These are phyloP conservation scores for Arion vulgaris DNA, from an alignment of 1,140 invertebrate species.

Conservation along the genomic window DNA sequence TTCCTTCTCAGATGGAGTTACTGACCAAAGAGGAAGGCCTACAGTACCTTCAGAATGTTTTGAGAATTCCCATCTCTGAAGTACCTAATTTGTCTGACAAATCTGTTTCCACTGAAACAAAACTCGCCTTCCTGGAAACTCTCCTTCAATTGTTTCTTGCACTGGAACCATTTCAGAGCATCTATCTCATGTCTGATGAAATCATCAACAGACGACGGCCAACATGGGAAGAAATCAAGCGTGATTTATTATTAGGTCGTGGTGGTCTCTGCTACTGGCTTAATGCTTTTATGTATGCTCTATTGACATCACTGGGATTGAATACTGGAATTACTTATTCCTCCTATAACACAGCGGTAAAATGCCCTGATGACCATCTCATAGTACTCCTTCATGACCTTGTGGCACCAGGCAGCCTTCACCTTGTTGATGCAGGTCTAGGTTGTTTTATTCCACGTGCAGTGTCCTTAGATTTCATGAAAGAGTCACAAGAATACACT, in stretches of 20 bases:
- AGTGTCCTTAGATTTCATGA: background rate
- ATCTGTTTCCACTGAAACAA: background rate
- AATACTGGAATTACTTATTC: background rate
- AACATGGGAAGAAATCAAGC: background rate
- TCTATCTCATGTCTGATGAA: slow-evolving; percentile 2
- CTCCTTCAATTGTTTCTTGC: background rate
- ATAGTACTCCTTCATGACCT: background rate
- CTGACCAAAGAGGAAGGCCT: too few species aligned
- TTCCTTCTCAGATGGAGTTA: too few species aligned
- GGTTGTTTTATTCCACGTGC: background rate
- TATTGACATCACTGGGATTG: background rate
- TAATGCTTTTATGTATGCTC: slow-evolving; percentile 4
- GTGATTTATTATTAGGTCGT: background rate
- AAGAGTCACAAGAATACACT: background rate
- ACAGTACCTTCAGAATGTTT: background rate
- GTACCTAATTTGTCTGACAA: too few species aligned
- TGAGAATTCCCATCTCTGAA: background rate
- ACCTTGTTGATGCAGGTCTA: background rate
- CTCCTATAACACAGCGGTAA: background rate
- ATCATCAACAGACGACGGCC: background rate
- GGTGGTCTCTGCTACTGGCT: background rate
- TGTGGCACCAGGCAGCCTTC: background rate
- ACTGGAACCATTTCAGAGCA: slow-evolving; percentile 10
- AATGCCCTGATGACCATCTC: background rate
- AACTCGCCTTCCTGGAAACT: background rate